Conservation (phyloP, 1,140 invertebrate species). For the Trypoxylus dichotomus region DNA sequence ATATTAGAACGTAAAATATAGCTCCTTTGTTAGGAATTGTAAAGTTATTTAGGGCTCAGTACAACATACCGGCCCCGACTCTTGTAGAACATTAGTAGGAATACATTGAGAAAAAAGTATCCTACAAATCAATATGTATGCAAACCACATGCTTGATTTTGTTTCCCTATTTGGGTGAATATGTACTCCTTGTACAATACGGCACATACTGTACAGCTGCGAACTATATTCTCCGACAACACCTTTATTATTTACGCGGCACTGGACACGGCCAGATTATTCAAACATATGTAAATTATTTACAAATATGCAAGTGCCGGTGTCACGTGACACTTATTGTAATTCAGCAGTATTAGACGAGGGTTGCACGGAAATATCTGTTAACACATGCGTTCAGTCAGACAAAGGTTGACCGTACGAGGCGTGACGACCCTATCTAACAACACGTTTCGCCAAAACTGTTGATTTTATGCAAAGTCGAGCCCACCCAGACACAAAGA, state of each 20-base stretch:
- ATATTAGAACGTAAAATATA: too few relatives aligned
- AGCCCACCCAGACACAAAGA: not conserved
- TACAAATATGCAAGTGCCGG: not conserved
- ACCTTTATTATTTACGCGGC: not conserved
- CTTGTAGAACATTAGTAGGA: too few relatives aligned
- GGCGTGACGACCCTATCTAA: not conserved
- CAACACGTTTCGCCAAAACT: not conserved
- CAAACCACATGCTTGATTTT: too few relatives aligned
- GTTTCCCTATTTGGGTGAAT: too few relatives aligned
- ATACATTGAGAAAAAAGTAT: too few relatives aligned
- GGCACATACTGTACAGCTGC: too few relatives aligned
- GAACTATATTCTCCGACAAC: too few relatives aligned
- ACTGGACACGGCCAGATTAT: not conserved
- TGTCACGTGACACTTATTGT: not conserved
- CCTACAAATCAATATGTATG: too few relatives aligned
- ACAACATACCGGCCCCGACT: too few relatives aligned
- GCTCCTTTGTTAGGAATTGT: too few relatives aligned
- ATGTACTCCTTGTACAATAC: too few relatives aligned
- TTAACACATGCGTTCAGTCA: not conserved
- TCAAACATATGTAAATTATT: slow-evolving; percentile 8
- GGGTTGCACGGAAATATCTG: not conserved
- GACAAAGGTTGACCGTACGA: slow-evolving; percentile 1
- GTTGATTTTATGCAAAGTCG: slow-evolving; percentile 6
- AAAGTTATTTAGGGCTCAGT: too few relatives aligned
- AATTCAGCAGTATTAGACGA: not conserved